These are phyloP conservation scores for Tiliacea aurago DNA, from an alignment of 2,888 invertebrate species.

Conservation along the genomic window DNA sequence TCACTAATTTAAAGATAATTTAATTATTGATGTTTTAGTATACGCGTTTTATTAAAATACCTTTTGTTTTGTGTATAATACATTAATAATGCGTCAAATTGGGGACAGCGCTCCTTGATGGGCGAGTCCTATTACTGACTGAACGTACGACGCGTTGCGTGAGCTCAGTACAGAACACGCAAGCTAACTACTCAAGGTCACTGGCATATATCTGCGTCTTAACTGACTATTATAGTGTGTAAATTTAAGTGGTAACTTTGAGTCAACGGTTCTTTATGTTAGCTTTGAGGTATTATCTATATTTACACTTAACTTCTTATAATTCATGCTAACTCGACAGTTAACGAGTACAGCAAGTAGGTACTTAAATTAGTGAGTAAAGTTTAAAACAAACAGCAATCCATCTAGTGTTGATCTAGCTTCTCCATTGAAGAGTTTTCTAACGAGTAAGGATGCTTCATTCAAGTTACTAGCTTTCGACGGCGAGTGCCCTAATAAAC, in stretches of 20 bases:
- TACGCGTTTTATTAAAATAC: no score
- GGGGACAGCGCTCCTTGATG: no score
- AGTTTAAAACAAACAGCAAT: conserved; percentile 53
- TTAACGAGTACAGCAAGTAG: conserved; percentile 28
- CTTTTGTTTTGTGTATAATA: no score
- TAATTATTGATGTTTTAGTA: no score
- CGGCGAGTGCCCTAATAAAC: conserved; percentile 58
- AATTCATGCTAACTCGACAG: conserved; percentile 6
- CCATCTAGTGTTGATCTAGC: conserved; percentile 52
- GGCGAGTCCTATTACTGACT: no score
- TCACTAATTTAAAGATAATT: no score
- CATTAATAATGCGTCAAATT: no score
- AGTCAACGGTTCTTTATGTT: neutral
- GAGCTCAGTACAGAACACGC: no score
- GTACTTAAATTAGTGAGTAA: conserved; percentile 35
- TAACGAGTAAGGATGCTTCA: conserved; percentile 54
- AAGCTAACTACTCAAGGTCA: no score
- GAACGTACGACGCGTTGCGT: no score
- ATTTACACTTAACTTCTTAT: neutral
- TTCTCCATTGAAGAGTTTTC: conserved; percentile 58
- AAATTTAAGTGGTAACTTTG: neutral
- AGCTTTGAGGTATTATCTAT: neutral
- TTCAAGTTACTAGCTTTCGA: conserved; percentile 60
- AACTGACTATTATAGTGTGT: no score
- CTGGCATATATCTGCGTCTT: no score